phyloP scores from a whole-genome alignment of 2,113 vertebrate species.

The Aythya baeri region DNA sequence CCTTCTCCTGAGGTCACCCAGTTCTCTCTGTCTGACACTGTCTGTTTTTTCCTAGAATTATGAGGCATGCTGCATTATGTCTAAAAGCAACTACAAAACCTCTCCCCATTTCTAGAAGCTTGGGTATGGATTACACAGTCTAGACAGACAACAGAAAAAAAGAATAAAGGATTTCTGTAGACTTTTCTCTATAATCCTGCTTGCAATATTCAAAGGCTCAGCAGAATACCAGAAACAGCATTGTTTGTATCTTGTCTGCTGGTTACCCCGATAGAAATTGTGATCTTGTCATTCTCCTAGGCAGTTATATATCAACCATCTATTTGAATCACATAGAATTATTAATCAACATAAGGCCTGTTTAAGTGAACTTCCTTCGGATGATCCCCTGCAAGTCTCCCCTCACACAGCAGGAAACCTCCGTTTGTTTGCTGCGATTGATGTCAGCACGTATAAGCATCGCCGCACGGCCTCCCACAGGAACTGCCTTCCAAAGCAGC shows the following conservation, averaged over 20 bases:
- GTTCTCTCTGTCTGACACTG: background rate
- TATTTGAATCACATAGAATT: background rate
- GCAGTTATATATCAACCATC: background rate
- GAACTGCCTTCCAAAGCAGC: background rate
- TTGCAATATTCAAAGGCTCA: background rate
- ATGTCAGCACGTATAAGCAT: background rate
- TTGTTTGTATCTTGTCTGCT: background rate
- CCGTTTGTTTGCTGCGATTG: background rate
- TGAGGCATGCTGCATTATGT: background rate
- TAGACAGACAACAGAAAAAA: background rate
- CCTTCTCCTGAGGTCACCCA: background rate
- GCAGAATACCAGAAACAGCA: background rate
- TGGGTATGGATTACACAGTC: background rate
- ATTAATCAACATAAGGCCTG: background rate
- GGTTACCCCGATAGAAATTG: background rate
- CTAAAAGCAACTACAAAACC: background rate
- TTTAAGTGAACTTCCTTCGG: background rate
- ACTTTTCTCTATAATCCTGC: background rate
- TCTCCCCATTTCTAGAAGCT: background rate
- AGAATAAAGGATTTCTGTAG: background rate
- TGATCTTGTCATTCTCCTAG: background rate
- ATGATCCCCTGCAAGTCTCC: fast-evolving
- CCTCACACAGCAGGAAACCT: background rate
- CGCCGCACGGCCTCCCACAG: background rate
- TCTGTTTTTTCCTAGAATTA: background rate